A percentile compares a stretch with the other conserved stretches of the same genome.
Evolutionary conservation across 2,113 vertebrate species (phyloP).

Genomic region (Ia io): DNA sequence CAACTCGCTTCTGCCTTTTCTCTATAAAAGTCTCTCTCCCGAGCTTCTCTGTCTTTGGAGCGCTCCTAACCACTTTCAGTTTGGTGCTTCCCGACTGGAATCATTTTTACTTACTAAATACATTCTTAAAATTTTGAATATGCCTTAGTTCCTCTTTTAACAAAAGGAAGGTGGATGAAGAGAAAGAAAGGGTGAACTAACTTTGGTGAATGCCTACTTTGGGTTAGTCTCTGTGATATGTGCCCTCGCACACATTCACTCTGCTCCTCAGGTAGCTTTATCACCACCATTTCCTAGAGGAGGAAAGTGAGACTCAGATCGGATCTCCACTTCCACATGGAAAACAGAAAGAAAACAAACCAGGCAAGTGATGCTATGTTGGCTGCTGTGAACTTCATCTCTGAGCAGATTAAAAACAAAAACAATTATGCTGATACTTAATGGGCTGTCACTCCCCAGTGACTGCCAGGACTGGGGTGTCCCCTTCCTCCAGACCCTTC

Average conservation of each 20-base stretch:
- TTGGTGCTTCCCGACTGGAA: too few species aligned
- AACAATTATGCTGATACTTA: neutral
- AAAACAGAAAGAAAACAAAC: neutral
- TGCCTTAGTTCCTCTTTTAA: neutral
- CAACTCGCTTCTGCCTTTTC: neutral
- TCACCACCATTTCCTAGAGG: neutral
- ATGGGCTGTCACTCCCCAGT: neutral
- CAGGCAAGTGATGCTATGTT: neutral
- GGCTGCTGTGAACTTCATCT: neutral
- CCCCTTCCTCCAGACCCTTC: neutral
- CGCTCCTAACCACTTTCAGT: neutral
- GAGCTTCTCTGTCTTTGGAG: neutral
- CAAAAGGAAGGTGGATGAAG: neutral
- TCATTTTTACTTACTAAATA: neutral
- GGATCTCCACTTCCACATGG: neutral
- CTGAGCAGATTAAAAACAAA: neutral
- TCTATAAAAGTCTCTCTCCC: neutral
- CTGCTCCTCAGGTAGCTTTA: rapidly evolving
- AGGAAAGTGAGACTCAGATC: neutral
- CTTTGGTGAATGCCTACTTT: neutral
- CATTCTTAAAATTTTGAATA: neutral
- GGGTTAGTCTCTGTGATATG: neutral
- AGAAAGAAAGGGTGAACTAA: neutral
- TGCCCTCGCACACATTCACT: neutral
- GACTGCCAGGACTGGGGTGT: neutral